These are phyloP conservation scores for Drosophila ezoana DNA, from an alignment of 2,888 invertebrate genomes.

Conservation along the genomic window DNA sequence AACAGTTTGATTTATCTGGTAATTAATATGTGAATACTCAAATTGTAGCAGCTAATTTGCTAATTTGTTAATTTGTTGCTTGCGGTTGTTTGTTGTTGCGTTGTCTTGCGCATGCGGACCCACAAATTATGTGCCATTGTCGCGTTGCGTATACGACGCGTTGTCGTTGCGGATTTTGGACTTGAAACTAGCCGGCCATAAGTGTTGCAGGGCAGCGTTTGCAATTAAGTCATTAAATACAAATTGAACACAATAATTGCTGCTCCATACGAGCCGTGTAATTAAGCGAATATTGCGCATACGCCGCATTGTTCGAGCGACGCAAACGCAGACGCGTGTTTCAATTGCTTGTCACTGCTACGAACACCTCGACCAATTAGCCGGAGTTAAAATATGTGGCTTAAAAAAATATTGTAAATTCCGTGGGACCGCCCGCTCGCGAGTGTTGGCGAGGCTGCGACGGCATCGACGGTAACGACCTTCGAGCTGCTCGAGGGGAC, in stretches of 20 bases:
- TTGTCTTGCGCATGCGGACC: constrained; percentile 31
- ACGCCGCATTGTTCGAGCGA: constrained; percentile 56
- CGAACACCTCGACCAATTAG: constrained; percentile 46
- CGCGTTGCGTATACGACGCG: constrained; percentile 49
- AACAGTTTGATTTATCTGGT: constrained; percentile 46
- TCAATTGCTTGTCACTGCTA: constrained; percentile 36
- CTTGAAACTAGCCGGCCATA: constrained; percentile 8
- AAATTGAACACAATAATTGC: constrained; percentile 66
- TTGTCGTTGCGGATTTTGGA: constrained; percentile 20
- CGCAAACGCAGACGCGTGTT: constrained; percentile 18
- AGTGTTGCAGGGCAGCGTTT: constrained; percentile 34
- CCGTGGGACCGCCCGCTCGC: constrained; percentile 2
- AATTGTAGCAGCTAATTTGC: constrained; percentile 46
- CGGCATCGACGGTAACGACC: constrained; percentile 48
- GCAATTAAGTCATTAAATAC: constrained; percentile 78
- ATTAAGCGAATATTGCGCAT: constrained; percentile 69
- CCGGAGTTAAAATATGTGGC: constrained; percentile 43
- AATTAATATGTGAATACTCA: constrained; percentile 35
- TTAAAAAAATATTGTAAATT: constrained; percentile 26
- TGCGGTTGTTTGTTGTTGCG: background rate
- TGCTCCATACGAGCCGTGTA: constrained; percentile 36
- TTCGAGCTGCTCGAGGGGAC: constrained; percentile 61
- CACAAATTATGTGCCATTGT: constrained; percentile 31
- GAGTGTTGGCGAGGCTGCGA: constrained; percentile 30
- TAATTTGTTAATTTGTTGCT: constrained; percentile 37